Evolutionary conservation across 2,113 vertebrate genomes (phyloP).

Genomic region (Planiliza haematocheilus): DNA sequence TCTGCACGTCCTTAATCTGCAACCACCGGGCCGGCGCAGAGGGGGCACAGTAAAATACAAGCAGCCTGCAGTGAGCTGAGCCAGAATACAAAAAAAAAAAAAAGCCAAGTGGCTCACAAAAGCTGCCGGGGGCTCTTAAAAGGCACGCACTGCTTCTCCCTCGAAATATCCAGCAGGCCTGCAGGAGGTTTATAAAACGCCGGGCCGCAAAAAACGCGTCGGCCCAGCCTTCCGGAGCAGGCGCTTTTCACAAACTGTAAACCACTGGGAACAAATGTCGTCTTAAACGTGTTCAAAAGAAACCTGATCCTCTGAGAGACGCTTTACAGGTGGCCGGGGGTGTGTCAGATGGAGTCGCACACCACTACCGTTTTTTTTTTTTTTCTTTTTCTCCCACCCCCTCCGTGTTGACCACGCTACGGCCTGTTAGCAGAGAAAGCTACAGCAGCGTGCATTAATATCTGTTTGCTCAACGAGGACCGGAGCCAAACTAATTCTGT

Average conservation of each 20-base stretch:
- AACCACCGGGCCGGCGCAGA: slow-evolving; percentile 67
- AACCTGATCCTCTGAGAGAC: slow-evolving; percentile 70
- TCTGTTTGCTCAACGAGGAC: background rate
- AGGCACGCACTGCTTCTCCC: slow-evolving; percentile 61
- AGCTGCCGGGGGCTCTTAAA: slow-evolving; percentile 69
- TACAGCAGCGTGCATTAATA: background rate
- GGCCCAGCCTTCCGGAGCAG: slow-evolving; percentile 63
- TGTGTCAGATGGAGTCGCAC: slow-evolving; percentile 32
- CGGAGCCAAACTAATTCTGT: background rate
- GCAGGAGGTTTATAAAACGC: slow-evolving; percentile 61
- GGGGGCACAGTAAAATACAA: slow-evolving; percentile 77
- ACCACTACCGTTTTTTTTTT: slow-evolving; percentile 20
- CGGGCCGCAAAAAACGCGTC: slow-evolving; percentile 56
- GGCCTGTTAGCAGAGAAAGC: slow-evolving; percentile 25
- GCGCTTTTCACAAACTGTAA: slow-evolving; percentile 74
- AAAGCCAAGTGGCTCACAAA: slow-evolving; percentile 75
- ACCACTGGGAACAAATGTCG: slow-evolving; percentile 76
- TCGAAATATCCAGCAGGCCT: slow-evolving; percentile 51
- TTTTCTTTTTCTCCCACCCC: background rate
- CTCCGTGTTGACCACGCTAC: slow-evolving; percentile 33
- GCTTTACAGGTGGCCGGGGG: slow-evolving; percentile 77
- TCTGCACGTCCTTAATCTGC: slow-evolving; percentile 71
- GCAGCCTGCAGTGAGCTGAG: slow-evolving; percentile 74
- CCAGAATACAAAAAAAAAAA: slow-evolving; percentile 76
- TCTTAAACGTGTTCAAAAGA: slow-evolving; percentile 83